Base-by-base conservation (phyloP, 2,113 vertebrate genomes). In the Polypterus senegalus region DNA sequence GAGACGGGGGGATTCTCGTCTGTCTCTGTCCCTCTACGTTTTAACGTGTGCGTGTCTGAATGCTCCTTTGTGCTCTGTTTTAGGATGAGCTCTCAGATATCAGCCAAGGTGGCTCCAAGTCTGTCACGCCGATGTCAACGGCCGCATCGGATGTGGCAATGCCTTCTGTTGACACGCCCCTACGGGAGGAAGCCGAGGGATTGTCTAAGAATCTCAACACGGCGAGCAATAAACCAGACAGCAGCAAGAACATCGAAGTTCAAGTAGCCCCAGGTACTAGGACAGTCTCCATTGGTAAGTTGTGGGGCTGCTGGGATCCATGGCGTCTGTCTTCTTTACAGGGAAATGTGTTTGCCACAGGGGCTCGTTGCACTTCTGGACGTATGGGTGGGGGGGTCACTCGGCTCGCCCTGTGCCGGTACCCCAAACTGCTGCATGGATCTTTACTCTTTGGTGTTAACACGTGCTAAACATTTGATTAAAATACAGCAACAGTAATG, bases 21-120 rank as follows among this genome's bases (percentile, higher is more conserved):
- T 55, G 5, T 55, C 9, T 55, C 54, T 55, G 54, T 55, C 10
- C 43, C 54, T 5, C 2, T 55, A 27, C 43, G 9, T 9, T 55
- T 55, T 55, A 27, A 3, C 43, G 5, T 5, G 10, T 27, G 9
- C 60, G 11, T 65, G 63, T 11, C 55, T 57, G 6, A 10, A 53
- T 59, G 44, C n/a, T 65, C 27, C 3, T 65, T 47, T 51, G 53
- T 61, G 5, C 7, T 60, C 3, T 63, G 9, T 62, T 66, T 8
- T 69, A 98, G 96, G 96, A 98, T 89, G 96, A 98, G 70, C 76
- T 97, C 65, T 86, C 89, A 61, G 81, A 80, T 51, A 67, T 75
- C 10, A 87, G 80, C 76, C 87, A 77, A 47, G 67, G 79, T 63
- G 81, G 81, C 60, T 86, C 88, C 65, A 93, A 91, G 75, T 86